Conservation (phyloP, 2,797 vertebrate species). For the Pangasius mekongensis region DNA sequence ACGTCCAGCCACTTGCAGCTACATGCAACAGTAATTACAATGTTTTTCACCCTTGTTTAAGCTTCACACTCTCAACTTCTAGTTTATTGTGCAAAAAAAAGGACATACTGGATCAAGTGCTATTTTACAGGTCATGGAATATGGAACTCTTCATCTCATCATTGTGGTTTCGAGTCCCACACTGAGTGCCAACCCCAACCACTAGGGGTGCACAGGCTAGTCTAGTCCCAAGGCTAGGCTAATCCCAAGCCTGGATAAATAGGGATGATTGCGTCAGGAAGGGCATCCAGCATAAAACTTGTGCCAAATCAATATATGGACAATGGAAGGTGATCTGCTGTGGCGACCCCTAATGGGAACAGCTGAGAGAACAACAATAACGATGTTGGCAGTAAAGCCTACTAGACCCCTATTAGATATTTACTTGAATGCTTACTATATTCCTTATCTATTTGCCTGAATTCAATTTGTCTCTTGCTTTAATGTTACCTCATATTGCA, state of each 20-base stretch:
- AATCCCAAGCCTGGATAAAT: too few species aligned
- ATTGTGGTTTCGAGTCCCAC: too few species aligned
- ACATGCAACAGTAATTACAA: not conserved
- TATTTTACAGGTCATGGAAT: not conserved
- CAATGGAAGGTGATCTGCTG: too few species aligned
- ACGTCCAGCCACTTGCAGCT: not conserved
- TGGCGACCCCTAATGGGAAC: too few species aligned
- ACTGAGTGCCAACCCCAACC: too few species aligned
- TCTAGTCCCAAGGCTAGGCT: too few species aligned
- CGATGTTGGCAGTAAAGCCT: not conserved
- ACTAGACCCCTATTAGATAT: not conserved
- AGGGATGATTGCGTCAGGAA: too few species aligned
- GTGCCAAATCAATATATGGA: too few species aligned
- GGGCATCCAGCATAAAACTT: too few species aligned
- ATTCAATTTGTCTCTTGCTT: not conserved
- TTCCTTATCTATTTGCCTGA: not conserved
- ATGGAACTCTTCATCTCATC: too few species aligned
- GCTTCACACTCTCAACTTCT: not conserved
- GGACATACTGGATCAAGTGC: not conserved
- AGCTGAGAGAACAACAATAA: too few species aligned
- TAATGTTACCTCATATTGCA: not conserved
- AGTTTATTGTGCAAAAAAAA: constrained; percentile 3
- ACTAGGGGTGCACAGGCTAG: too few species aligned
- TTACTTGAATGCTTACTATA: not conserved
- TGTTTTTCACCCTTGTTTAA: not conserved